A percentile compares a stretch with the other conserved stretches of the same genome.
These are phyloP conservation scores for Centropristis striata DNA, from an alignment of 2,113 vertebrate species.

Conservation along the genomic window DNA sequence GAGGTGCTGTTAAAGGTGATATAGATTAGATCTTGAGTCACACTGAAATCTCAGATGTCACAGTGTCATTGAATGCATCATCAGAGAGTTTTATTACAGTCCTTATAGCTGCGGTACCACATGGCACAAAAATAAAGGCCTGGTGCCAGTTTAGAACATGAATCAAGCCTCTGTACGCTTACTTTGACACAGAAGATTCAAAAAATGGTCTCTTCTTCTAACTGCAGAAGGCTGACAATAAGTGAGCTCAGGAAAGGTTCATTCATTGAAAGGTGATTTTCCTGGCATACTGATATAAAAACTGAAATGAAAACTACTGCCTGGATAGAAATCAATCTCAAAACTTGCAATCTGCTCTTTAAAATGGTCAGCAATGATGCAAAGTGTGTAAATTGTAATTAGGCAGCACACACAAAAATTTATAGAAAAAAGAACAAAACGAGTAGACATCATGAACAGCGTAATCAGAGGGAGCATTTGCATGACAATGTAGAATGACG, in stretches of 20 bases:
- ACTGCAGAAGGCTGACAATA: background rate
- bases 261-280: background rate
- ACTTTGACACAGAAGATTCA: background rate
- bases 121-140: background rate
- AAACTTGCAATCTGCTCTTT: background rate
- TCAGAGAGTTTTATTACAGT: background rate
- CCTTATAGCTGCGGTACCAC: background rate
- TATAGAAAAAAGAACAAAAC: background rate
- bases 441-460: slow-evolving; percentile 15
- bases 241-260: background rate
- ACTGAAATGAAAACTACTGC: slow-evolving; percentile 13
- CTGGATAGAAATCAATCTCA: slow-evolving; percentile 25
- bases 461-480: slow-evolving; percentile 35
- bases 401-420: slow-evolving; percentile 1
- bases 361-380: slow-evolving; percentile 23
- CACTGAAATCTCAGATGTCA: background rate
- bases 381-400: slow-evolving; percentile 21
- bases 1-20: background rate
- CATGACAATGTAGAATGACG: slow-evolving; percentile 24
- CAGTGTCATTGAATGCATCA: background rate
- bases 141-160: background rate
- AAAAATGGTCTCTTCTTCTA: background rate
- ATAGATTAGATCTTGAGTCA: background rate
- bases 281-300: background rate
- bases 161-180: background rate